Evolutionary conservation across 1,140 invertebrate genomes (phyloP), one percentile per base, ranked within the genome.

Genomic region (Coenobita brevimanus): DNA sequence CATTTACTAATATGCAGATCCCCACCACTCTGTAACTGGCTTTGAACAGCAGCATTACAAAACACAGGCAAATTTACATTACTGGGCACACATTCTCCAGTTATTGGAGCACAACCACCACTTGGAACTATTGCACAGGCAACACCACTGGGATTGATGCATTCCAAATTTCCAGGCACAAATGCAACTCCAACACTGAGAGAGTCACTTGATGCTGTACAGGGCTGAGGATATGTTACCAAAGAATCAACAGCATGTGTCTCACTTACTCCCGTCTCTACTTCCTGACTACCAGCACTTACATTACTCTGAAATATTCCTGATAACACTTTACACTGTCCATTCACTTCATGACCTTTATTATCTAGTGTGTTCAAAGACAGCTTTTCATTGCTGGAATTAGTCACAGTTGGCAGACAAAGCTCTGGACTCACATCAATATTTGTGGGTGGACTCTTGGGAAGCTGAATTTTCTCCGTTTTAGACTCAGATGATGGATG

Each of bases 41-140:
- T 83, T 21, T 83, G 67, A 21, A 73, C 33, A 36, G 27, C 36
- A 46, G 81, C 38, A 21, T 67, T 73, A 57, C 76, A 80, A 60
- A 80, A 27, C 6, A 57, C 85, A 81, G 85, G 85, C 27, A 87
- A 27, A 33, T 57, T 67, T 27, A 62, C 64, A 80, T 46, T 67
- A 33, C 41, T 50, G 24, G 81, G 46, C 69, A 83, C 73, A 46
- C 67, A 83, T n/a, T 54, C 54, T 30, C 50, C 81, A 83, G n/a
- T 83, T 46, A 83, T n/a, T 83, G 81, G 50, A 71, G 73, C 69
- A 17, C 80, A 82, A 13, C 80, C 60, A 57, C 36, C 73, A 54
- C 76, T 80, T 15, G 85, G 76, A 62, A 87, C 69, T 80, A 87
- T 87, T 73, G 85, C 78, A 87, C 85, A 87, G 33, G 85, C 60